Percentiles rank a stretch among this genome's conserved stretches.
Evolutionary conservation across 2,113 vertebrate genomes (phyloP).

Genomic region (Notarius lentiginosus): DNA sequence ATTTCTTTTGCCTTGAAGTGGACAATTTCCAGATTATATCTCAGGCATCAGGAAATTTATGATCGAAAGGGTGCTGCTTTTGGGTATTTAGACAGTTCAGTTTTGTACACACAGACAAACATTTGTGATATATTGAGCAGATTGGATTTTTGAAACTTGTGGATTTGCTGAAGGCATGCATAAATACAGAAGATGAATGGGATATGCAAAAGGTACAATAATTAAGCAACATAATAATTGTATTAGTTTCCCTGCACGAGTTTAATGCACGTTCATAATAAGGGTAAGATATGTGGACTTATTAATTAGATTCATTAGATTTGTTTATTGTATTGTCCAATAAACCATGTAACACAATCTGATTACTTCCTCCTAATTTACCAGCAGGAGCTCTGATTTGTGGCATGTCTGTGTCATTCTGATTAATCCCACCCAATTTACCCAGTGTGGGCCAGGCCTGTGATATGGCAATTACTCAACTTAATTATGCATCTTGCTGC

Average conservation of each 20-base stretch:
- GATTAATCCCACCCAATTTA: slow-evolving; percentile 42
- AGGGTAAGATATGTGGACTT: neutral
- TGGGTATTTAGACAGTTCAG: slow-evolving; percentile 7
- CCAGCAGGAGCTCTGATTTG: slow-evolving; percentile 7
- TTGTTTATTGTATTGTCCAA: slow-evolving; percentile 5
- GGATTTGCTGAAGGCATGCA: neutral
- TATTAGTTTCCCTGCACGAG: neutral
- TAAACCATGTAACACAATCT: slow-evolving; percentile 19
- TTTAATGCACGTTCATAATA: neutral
- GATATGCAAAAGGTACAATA: slow-evolving; percentile 9
- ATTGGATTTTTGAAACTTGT: neutral
- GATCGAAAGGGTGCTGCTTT: slow-evolving; percentile 31
- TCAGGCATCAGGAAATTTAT: slow-evolving; percentile 37
- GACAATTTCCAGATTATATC: slow-evolving; percentile 65
- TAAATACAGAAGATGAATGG: neutral
- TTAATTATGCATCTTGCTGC: slow-evolving; percentile 22
- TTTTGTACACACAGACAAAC: neutral
- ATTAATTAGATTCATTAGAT: slow-evolving; percentile 28
- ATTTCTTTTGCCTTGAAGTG: slow-evolving; percentile 65
- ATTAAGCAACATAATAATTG: neutral
- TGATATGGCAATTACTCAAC: slow-evolving; percentile 26
- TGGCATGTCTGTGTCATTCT: slow-evolving; percentile 20
- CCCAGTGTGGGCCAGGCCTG: slow-evolving; percentile 25
- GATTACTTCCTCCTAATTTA: slow-evolving; percentile 22
- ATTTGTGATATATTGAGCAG: neutral